Evolutionary conservation across 1,140 invertebrate genomes (phyloP), one percentile per base, ranked within the genome.

Genomic region (Drosophila nannoptera): DNA sequence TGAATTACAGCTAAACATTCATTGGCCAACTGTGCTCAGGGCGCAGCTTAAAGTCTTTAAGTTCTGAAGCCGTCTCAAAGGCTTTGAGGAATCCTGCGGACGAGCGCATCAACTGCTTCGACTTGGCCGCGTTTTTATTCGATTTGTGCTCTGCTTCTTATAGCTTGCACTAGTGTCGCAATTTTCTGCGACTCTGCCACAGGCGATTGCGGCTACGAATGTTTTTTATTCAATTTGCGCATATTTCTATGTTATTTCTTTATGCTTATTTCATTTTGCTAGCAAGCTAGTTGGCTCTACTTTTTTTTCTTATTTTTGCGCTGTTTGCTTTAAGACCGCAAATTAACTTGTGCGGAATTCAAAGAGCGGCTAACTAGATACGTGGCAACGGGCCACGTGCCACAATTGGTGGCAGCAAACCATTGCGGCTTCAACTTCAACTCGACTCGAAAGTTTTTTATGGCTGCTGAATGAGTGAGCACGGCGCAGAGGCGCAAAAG

Each of bases 111-210:
- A 14, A 31, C 0, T 22, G 4, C 9, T 31, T 14, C 52, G 38
- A 38, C 43, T n/a, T 56, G 12, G 49, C 14, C 35, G 50, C 5
- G 63, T 33, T 38, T 58, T 14, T 12, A 7, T 52, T 40, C 36
- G 33, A 12, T 52, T 52, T 52, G 61, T 59, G 60, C 55, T 69
- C 62, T 35, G 45, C 43, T 61, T 53, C 36, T 60, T 61, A 49
- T 80, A n/a, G 74, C 76, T 84, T 83, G 60, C 68, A 76, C 65
- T 80, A 68, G 69, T 70, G 78, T 80, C 52, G 60, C 80, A 84
- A 84, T 84, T 84, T 86, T 68, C 69, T 59, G 58, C 14, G 48
- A 36, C 45, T 49, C 38, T 63, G 55, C 63, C 58, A 42, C 22
- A 29, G 58, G 64, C 63, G 46, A 62, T 62, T 68, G 61, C 54